Percentiles rank a stretch among this genome's conserved stretches.
Evolutionary conservation across 2,888 invertebrate genomes (phyloP).

Genomic region (Caenorhabditis japonica): DNA sequence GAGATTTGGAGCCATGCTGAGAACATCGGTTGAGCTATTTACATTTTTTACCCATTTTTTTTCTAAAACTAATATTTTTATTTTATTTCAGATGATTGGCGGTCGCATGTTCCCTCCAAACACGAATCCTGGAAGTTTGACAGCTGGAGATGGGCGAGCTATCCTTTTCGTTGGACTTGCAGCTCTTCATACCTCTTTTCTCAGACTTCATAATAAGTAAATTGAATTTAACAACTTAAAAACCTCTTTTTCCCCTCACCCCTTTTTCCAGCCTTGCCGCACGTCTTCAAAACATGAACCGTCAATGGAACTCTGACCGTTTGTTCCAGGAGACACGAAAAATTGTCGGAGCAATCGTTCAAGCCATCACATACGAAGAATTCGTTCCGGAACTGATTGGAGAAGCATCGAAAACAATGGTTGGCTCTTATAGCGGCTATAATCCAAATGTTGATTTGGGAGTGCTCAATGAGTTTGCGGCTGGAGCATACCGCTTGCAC

Average conservation of each 20-base stretch:
- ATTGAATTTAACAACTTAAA: no score
- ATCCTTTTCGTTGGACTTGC: slow-evolving; percentile 79
- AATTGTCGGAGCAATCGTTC: slow-evolving; percentile 77
- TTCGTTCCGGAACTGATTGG: slow-evolving; percentile 93
- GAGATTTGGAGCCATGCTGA: slow-evolving; percentile 68
- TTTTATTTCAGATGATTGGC: slow-evolving; percentile 43
- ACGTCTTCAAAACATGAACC: slow-evolving; percentile 73
- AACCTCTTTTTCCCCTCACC: not conserved
- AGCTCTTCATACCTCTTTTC: slow-evolving; percentile 82
- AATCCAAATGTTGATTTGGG: slow-evolving; percentile 87
- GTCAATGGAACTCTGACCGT: slow-evolving; percentile 73
- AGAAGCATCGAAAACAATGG: slow-evolving; percentile 80
- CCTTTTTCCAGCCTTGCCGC: slow-evolving; percentile 68
- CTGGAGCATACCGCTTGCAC: slow-evolving; percentile 93
- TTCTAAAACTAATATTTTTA: no score
- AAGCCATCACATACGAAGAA: slow-evolving; percentile 80
- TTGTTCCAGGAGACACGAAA: slow-evolving; percentile 78
- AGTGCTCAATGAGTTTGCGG: slow-evolving; percentile 94
- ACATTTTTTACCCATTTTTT: not conserved
- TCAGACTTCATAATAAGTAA: slow-evolving; percentile 94
- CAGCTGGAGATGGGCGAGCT: slow-evolving; percentile 72
- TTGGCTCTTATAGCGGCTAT: slow-evolving; percentile 88
- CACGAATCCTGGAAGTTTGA: slow-evolving; percentile 49
- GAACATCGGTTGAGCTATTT: slow-evolving; percentile 59
- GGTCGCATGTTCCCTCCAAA: slow-evolving; percentile 63